Evolutionary conservation across 2,888 invertebrate species (phyloP).

Genomic region (Coenonympha arcania): DNA sequence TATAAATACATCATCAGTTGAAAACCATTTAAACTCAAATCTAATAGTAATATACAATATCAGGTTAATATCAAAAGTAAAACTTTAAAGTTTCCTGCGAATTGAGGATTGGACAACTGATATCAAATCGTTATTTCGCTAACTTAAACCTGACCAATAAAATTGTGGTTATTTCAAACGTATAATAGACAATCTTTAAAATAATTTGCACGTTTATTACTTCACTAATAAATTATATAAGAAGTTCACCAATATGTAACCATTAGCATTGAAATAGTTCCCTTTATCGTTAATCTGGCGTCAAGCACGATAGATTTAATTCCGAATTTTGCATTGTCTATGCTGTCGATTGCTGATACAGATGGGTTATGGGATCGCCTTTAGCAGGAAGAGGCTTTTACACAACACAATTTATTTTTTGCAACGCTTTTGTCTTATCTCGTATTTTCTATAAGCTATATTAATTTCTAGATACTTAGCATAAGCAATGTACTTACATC

Average conservation of each 20-base stretch:
- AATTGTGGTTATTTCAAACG: constrained; percentile 7
- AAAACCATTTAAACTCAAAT: too few species aligned
- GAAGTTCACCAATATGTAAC: constrained; percentile 31
- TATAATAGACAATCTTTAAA: too few species aligned
- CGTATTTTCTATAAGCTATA: background rate
- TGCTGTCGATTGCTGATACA: constrained; percentile 40
- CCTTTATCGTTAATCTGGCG: constrained; percentile 37
- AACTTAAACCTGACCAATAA: constrained; percentile 6
- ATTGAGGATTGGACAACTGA: background rate
- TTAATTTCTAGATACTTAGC: too few species aligned
- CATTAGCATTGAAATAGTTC: constrained; percentile 44
- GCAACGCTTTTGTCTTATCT: too few species aligned
- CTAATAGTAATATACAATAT: too few species aligned
- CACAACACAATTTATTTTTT: constrained; percentile 19
- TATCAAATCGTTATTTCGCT: background rate
- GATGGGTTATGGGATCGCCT: constrained; percentile 38
- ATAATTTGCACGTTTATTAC: constrained; percentile 16
- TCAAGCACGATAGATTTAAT: constrained; percentile 40
- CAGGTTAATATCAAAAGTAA: too few species aligned
- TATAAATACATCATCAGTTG: too few species aligned
- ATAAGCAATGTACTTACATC: too few species aligned
- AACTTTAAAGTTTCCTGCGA: too few species aligned
- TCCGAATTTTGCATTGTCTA: constrained; percentile 47
- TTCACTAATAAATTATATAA: constrained; percentile 24
- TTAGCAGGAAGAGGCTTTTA: constrained; percentile 27